Conservation (phyloP, 2,797 vertebrate species). For the Silurus lanzhouensis region DNA sequence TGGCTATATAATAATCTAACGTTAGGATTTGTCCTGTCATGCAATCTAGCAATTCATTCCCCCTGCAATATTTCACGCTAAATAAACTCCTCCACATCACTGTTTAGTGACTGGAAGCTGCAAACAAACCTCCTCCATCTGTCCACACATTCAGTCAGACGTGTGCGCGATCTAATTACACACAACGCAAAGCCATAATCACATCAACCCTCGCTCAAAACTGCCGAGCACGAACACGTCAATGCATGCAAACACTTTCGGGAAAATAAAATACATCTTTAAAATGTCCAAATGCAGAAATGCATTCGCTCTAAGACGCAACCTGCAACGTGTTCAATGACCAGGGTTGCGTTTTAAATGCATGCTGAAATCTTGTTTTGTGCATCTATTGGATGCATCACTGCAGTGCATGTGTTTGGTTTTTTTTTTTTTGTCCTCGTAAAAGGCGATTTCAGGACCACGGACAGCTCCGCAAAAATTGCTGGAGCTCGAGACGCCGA, state of each 20-base stretch:
- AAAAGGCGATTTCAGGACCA: constrained; percentile 55
- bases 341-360: constrained; percentile 9
- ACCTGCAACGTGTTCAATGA: neutral
- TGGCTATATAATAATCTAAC: neutral
- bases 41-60: constrained; percentile 1
- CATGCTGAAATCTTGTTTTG: neutral
- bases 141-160: constrained; percentile 29
- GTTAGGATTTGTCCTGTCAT: neutral
- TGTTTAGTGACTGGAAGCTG: constrained; percentile 30
- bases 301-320: neutral
- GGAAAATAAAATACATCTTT: neutral
- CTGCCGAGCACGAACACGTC: neutral
- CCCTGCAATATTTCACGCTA: neutral
- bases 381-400: neutral
- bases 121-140: constrained; percentile 33
- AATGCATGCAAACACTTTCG: neutral
- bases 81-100: constrained; percentile 28
- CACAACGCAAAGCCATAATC: neutral
- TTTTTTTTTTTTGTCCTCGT: neutral
- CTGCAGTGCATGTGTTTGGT: neutral
- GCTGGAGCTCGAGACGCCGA: neutral
- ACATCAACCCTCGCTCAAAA: neutral
- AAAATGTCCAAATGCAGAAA: neutral
- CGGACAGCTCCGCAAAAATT: constrained; percentile 47
- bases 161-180: constrained; percentile 23